Conservation (phyloP, 2,113 vertebrate genomes). For the Herpailurus yagouaroundi region DNA sequence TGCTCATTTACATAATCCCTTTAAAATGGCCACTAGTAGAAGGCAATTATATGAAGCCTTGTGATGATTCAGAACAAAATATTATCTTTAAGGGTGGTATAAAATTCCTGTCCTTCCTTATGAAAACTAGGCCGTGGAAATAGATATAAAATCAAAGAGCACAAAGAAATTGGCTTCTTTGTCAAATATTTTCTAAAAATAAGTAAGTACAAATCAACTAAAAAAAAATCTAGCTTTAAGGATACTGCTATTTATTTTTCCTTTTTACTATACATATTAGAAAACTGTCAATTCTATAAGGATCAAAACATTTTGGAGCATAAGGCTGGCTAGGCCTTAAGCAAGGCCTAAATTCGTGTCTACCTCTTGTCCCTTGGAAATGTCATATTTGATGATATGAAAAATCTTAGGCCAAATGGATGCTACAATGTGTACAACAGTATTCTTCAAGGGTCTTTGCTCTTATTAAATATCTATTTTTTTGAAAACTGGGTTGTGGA, state of each 20-base stretch:
- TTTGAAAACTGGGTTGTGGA: background rate
- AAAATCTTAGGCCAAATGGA: background rate
- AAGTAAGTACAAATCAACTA: background rate
- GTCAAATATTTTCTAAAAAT: constrained; percentile 35
- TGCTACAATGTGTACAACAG: background rate
- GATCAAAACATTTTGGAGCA: background rate
- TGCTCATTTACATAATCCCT: background rate
- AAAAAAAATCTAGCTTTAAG: background rate
- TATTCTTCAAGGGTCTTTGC: background rate
- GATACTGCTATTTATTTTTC: background rate
- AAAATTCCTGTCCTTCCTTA: background rate
- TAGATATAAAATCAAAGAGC: background rate
- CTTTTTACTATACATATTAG: background rate
- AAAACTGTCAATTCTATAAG: background rate
- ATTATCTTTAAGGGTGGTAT: background rate
- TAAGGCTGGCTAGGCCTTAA: background rate
- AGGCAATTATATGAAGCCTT: background rate
- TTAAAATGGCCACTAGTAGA: background rate
- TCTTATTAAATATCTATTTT: background rate
- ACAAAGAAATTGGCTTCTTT: background rate
- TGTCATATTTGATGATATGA: constrained; percentile 45
- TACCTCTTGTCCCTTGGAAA: background rate
- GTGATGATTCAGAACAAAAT: background rate
- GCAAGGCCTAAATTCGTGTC: background rate
- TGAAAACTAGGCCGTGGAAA: background rate